Evolutionary conservation across 2,888 invertebrate genomes (phyloP), one percentile per base, ranked within the genome.

Genomic region (Lapara coniferarum): DNA sequence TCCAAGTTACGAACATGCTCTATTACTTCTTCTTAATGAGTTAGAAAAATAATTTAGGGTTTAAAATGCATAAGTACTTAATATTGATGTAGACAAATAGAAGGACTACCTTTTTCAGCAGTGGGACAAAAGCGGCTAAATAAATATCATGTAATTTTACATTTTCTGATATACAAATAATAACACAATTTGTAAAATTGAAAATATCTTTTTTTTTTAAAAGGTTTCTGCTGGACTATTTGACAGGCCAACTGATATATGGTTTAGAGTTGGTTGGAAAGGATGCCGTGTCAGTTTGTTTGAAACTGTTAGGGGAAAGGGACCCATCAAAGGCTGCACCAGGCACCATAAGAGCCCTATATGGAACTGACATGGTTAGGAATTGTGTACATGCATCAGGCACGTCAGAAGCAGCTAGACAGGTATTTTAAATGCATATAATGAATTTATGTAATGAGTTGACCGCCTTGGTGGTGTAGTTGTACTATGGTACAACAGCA

Each of bases 181-280:
- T n/a, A 25, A 25, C 25, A 2, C 25, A 25, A 25, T 25, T 25
- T 25, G 25, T 25, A 25, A 25, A 25, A 25, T 25, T 25, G 25
- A 25, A 25, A 25, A 25, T 16, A 13, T 8, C 25, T 52, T 68
- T 63, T 53, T 16, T 10, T 30, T 70, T 49, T 71, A 73, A 66
- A 75, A 96, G 96, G 71, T 93, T 95, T 75, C 85, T 96, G 55
- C 80, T 97, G 67, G 95, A 95, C 71, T 93, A 95, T 81, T 86
- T 97, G 46, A 95, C 95, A 44, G 96, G 96, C 58, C 96, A 96
- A 16, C 94, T 96, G 14, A 94, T 97, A 0, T 90, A 96, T 78
- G 97, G 96, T 0, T 80, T 97, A 80, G 97, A 97, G 86, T 81
- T 98, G 68, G 95, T 97, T 66, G 97, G 97, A 0, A 95, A 95